Base-by-base conservation (phyloP, 1,140 invertebrate species). In the Monochamus saltuarius region DNA sequence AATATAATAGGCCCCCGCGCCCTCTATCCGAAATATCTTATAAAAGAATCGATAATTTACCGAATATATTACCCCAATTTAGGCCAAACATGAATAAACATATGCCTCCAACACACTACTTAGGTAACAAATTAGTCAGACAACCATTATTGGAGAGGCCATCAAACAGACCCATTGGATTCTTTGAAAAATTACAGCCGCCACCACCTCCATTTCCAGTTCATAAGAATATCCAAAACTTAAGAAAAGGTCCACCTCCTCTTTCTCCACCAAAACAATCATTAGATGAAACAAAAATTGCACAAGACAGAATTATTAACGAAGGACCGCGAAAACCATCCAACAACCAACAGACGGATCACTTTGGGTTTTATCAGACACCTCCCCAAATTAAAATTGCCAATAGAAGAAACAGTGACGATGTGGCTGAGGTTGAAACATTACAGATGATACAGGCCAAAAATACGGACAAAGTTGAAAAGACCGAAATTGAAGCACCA, bases 1-100 rank as follows among this genome's bases (percentile, higher is more conserved):
- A 77, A 59, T 76, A 73, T 17, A 68, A 65, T 0, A 61, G 75
- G 11, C 73, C 77, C 14, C 70, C 73, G 37, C 52, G 69, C 47
- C 72, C 75, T 6, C 68, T 58, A 4, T 62, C 65, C 19, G 65
- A 68, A 46, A 58, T 68, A 29, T 56, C 68, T n/a, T 75, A 78
- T 52, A 78, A 78, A 43, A 73, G 51, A 16, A 72, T 73, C 9
- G 70, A 75, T 29, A 82, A 82, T 59, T 64, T 88, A 43, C 87
- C 87, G 0, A 88, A 88, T 64, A 88, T 89, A 62, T 64, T 88
- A 35, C 87, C 87, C 0, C 87, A 88, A 66, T 89, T 89, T 56
- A 75, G 86, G 49, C 87, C 87, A 0, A 88, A 88, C 61, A 65
- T 68, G 56, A 71, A 70, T 13, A 46, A 59, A 16, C 55, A 55